Percentiles rank a stretch among this genome's conserved stretches.
Evolutionary conservation across 2,797 vertebrate species (phyloP).

Genomic region (Prunella strophiata): DNA sequence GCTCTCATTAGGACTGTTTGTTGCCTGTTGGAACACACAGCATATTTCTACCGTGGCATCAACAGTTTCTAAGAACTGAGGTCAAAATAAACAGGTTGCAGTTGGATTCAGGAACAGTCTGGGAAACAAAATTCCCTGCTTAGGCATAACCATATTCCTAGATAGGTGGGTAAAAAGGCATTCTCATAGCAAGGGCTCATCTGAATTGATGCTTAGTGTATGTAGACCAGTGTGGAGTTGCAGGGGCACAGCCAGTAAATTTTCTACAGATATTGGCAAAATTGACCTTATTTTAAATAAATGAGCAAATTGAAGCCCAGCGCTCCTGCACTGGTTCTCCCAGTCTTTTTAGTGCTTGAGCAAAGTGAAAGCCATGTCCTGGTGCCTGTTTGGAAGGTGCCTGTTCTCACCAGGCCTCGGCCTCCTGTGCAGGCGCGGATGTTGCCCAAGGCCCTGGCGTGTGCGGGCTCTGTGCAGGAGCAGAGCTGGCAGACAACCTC

Average conservation of each 20-base stretch:
- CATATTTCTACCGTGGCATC: slow-evolving; percentile 70
- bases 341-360: not conserved
- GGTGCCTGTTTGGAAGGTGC: rapidly evolving
- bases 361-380: not conserved
- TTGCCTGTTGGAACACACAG: slow-evolving; percentile 73
- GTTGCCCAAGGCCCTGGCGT: rapidly evolving
- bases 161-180: not conserved
- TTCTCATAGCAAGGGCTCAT: not conserved
- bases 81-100: slow-evolving; percentile 75
- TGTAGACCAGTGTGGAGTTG: not conserved
- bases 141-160: not conserved
- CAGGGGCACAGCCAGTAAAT: not conserved
- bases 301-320: not conserved
- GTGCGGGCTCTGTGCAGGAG: not conserved
- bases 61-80: slow-evolving; percentile 72
- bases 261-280: not conserved
- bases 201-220: not conserved
- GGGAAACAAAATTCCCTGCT: not conserved
- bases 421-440: not conserved
- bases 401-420: not conserved
- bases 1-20: slow-evolving; percentile 69
- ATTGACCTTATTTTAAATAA: not conserved
- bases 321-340: not conserved
- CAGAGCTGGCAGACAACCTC: not conserved
- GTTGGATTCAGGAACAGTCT: slow-evolving; percentile 48